Conservation (phyloP, 1,140 invertebrate species). For the Laupala kohalensis region DNA sequence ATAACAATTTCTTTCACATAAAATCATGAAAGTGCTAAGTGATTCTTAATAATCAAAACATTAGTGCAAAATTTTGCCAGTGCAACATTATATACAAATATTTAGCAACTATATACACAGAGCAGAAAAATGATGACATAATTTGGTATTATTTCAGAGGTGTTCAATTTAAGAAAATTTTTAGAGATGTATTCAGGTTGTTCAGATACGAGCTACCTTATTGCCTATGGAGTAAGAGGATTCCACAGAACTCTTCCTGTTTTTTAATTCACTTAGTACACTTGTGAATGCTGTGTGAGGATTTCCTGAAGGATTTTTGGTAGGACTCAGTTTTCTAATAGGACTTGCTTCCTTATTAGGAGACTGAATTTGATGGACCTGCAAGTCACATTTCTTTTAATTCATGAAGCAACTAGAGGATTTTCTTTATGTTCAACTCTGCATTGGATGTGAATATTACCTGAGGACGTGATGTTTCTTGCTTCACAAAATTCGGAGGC, state of each 20-base stretch:
- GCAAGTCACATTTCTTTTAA: constrained; percentile 10
- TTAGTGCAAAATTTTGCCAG: too few relatives aligned
- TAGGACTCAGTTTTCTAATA: constrained; percentile 8
- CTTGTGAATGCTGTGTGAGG: constrained; percentile 34
- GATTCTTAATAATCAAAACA: too few relatives aligned
- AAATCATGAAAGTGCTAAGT: too few relatives aligned
- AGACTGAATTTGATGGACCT: constrained; percentile 34
- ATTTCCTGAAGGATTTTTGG: constrained; percentile 23
- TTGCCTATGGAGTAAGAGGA: constrained; percentile 12
- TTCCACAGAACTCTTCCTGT: constrained; percentile 21
- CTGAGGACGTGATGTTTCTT: constrained; percentile 20
- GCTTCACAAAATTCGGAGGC: background rate
- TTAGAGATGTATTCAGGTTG: too few relatives aligned
- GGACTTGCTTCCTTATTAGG: constrained; percentile 24
- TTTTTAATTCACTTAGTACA: constrained; percentile 40
- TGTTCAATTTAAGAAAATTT: too few relatives aligned
- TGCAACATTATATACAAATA: too few relatives aligned
- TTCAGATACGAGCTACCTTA: too few relatives aligned
- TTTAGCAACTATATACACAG: too few relatives aligned
- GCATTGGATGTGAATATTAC: constrained; percentile 17
- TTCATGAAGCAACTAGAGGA: background rate
- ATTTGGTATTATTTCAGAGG: background rate
- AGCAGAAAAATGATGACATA: too few relatives aligned
- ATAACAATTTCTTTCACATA: background rate
- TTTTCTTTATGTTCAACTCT: background rate